Base-by-base conservation (phyloP, 2,113 vertebrate species). In the Myrmecophaga tridactyla region DNA sequence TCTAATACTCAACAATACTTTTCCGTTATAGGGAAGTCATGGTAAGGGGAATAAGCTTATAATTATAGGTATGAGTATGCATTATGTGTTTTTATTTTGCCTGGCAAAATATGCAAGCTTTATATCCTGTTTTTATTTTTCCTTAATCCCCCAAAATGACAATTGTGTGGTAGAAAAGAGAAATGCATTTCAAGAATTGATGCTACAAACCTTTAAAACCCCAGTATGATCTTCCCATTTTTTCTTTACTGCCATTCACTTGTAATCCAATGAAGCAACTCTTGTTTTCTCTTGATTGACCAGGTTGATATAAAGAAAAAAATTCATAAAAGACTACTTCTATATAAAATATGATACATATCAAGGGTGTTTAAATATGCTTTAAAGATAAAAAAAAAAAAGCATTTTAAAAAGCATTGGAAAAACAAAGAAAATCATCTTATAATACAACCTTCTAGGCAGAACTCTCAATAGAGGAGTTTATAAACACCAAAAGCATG, bases 341-440 rank as follows among this genome's bases (percentile, higher is more conserved):
- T 70, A 34, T 75, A 90, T 80, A 94, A 60, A 87, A 15, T 12
- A 34, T n/a, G 60, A 41, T 17, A 82, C 11, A 51, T 76, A 70
- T 41, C 51, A 86, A 65, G 14, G 21, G 4, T 92, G 14, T 53
- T 89, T 77, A 90, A 70, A 48, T 69, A 34, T 53, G 83, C 13
- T 41, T 86, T 58, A 75, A 83, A 72, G 63, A 65, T 58, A 75
- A 83, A 72, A 56, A 65, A 91, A 82, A 93, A 89, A 90, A 70
- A 25, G 6, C 63, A 39, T 77, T 73, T 86, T 56, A 36, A 43
- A 53, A 70, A 60, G 3, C 12, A 27, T 34, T 43, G 1, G 3
- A 41, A n/a, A 70, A 58, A 41, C n/a, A 70, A 17, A 20, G 8
- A 36, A 69, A 87, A 48, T 5, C 17, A 23, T 86, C 20, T 76